These are phyloP conservation scores for Oxygymnocypris stewartii DNA, from an alignment of 2,113 vertebrate species.

Conservation along the genomic window DNA sequence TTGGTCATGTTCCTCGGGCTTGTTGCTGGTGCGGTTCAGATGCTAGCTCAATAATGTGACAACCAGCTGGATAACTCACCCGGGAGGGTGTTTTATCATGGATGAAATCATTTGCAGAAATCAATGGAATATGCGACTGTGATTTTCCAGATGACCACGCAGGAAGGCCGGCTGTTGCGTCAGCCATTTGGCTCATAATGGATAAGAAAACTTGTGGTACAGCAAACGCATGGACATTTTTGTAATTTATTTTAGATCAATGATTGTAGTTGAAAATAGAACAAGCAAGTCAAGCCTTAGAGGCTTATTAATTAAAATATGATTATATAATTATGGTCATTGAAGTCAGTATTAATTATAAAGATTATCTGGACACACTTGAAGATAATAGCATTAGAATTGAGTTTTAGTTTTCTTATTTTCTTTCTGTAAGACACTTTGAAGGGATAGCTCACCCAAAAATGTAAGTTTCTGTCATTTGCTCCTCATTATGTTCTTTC, in stretches of 20 bases:
- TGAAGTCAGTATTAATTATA: no score
- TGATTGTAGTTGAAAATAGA: background rate
- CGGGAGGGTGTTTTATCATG: conserved; percentile 12
- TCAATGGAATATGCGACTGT: conserved; percentile 17
- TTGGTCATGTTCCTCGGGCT: conserved; percentile 1
- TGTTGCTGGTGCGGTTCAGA: conserved; percentile 1
- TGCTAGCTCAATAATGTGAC: conserved; percentile 24
- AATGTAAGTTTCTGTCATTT: no score
- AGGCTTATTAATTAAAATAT: background rate
- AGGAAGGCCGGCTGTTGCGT: background rate
- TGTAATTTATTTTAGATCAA: background rate
- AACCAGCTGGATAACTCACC: conserved; percentile 14
- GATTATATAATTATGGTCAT: background rate
- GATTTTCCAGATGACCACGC: background rate
- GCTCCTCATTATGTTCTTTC: background rate
- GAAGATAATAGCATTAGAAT: background rate
- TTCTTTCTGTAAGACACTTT: no score
- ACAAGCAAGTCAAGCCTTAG: no score
- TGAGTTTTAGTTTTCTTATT: no score
- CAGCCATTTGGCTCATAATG: background rate
- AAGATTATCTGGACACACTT: no score
- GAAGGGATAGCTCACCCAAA: no score
- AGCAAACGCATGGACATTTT: background rate
- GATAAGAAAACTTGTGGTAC: background rate
- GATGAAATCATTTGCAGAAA: conserved; percentile 17